These are phyloP conservation scores for Drosophila demipolita DNA, from an alignment of 2,888 invertebrate genomes.

Conservation along the genomic window DNA sequence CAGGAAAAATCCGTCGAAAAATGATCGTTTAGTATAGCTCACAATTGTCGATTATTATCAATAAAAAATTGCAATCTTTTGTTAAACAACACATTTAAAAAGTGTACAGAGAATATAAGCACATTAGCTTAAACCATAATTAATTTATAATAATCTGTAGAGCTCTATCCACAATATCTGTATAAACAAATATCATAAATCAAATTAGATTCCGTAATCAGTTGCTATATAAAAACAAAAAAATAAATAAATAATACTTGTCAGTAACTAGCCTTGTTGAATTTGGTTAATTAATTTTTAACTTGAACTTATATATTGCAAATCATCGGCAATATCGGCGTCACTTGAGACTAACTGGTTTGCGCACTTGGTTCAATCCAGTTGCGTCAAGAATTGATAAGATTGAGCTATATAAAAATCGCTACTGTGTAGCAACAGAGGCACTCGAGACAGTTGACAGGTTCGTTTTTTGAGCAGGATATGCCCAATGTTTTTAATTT, in stretches of 20 bases:
- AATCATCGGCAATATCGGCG: constrained; percentile 4
- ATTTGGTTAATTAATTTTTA: constrained; percentile 14
- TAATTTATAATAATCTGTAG: background rate
- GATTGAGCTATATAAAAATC: constrained; percentile 15
- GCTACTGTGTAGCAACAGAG: background rate
- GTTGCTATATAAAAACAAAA: background rate
- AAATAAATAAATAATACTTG: background rate
- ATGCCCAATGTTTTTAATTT: constrained; percentile 38
- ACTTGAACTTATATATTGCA: constrained; percentile 9
- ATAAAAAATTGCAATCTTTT: background rate
- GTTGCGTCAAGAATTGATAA: constrained; percentile 61
- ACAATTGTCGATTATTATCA: constrained; percentile 1
- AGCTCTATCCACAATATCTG: background rate
- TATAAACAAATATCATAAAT: background rate
- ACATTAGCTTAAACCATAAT: background rate
- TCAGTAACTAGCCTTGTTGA: constrained; percentile 6
- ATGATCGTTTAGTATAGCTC: background rate
- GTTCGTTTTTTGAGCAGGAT: constrained; percentile 41
- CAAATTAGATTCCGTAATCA: background rate
- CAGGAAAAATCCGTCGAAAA: background rate
- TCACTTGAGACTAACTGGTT: constrained; percentile 48
- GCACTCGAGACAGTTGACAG: constrained; percentile 20
- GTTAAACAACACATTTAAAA: background rate
- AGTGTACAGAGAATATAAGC: background rate
- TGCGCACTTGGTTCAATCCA: constrained; percentile 52